phyloP scores from a whole-genome alignment of 2,113 vertebrate species.

The Pachycephala philippinensis region DNA sequence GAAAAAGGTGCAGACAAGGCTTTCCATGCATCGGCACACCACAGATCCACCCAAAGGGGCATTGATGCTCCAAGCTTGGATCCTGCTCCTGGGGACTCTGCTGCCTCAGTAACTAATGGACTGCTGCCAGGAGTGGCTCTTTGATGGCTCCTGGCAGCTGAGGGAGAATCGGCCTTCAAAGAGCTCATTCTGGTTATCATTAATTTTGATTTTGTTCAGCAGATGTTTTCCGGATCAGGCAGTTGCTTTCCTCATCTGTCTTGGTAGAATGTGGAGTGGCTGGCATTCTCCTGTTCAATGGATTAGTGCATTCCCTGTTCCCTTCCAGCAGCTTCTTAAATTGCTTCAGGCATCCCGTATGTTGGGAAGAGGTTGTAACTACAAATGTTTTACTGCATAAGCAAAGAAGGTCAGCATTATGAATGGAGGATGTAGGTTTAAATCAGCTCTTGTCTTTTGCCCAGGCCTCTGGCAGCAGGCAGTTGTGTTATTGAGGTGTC shows the following conservation, averaged over 20 bases:
- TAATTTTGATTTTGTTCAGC: conserved; percentile 68
- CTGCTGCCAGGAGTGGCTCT: conserved; percentile 17
- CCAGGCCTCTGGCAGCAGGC: too few relatives aligned
- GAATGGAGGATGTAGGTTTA: too few relatives aligned
- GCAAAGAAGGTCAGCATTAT: too few relatives aligned
- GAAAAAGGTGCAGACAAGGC: neutral
- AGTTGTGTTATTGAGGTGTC: too few relatives aligned
- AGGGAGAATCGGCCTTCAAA: conserved; percentile 9
- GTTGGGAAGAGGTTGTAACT: neutral
- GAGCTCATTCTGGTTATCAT: conserved; percentile 49
- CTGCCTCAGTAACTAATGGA: neutral
- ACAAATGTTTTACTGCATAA: neutral
- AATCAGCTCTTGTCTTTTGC: too few relatives aligned
- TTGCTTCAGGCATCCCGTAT: neutral
- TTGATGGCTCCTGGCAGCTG: conserved; percentile 53
- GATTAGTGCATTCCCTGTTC: conserved; percentile 1
- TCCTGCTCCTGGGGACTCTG: neutral
- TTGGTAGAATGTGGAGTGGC: neutral
- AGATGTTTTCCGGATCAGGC: conserved; percentile 60
- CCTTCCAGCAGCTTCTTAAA: conserved; percentile 29
- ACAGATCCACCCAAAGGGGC: neutral
- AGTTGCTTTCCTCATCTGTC: conserved; percentile 32
- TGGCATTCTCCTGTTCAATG: conserved; percentile 2
- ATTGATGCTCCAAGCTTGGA: neutral
- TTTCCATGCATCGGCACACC: neutral